Base-by-base conservation (phyloP, 2,888 invertebrate genomes). In the Lamellibrachia satsuma region DNA sequence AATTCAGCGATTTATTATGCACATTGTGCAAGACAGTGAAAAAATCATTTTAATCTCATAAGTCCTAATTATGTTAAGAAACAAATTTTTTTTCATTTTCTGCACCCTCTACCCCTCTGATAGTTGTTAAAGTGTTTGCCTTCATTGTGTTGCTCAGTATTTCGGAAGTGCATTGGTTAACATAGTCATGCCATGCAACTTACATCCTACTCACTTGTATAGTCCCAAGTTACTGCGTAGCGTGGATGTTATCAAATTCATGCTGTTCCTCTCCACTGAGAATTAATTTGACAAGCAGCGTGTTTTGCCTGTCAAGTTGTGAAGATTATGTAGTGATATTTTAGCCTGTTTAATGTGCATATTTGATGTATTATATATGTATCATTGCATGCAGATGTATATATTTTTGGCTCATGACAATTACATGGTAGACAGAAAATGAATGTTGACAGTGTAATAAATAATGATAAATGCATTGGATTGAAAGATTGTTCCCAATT, bases 401-500 rank as follows among this genome's bases (percentile, higher is more conserved):
- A 75, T 75, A 75, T 75, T 15, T 75, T 75, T 75, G 75, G 75
- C 75, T n/a, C 75, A 75, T 75, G 75, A 75, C 75, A 75, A 22
- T 75, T 75, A 75, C 75, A 75, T 75, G 75, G n/a, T 75, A 22
- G 75, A n/a, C 75, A 75, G 75, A 75, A 75, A 75, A 75, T 75
- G 75, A 75, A 75, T 75, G 75, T n/a, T 6, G 11, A 22, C 15
- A 75, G 22, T 75, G 75, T 11, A 11, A 15, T 75, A n/a, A 75
- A 15, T 22, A 15, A 15, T 75, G 75, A 75, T 6, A 75, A 75
- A 15, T 75, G 22, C 75, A 75, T 22, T 22, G 75, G 75, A 75
- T 75, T 75, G 75, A 75, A 75, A 75, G 75, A 75, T 75, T 57
- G 15, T 22, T 22, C 15, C 22, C n/a, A 75, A 75, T 75, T 75